phyloP scores from a whole-genome alignment of 1,140 invertebrate genomes.

The Drosophila seguyi region DNA sequence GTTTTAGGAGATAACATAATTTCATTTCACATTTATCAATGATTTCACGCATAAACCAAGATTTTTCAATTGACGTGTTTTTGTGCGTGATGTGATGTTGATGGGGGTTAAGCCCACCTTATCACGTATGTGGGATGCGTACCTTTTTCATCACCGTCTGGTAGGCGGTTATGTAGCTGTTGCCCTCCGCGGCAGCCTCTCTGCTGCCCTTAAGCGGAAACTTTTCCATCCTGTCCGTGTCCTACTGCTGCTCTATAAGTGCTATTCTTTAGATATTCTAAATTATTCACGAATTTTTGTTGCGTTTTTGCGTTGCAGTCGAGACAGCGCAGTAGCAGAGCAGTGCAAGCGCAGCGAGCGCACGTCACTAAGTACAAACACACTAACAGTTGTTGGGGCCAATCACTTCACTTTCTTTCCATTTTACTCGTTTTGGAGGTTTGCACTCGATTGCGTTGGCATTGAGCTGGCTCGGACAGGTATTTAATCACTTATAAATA shows the following conservation, averaged over 20 bases:
- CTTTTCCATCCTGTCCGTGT: constrained; percentile 85
- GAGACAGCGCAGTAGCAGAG: constrained; percentile 11
- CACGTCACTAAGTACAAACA: constrained; percentile 66
- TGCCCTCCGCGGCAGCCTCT: constrained; percentile 81
- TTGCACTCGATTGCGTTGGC: not conserved
- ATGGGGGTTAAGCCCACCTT: constrained; percentile 35
- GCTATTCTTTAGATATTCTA: constrained; percentile 10
- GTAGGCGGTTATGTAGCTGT: constrained; percentile 85
- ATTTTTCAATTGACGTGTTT: not conserved
- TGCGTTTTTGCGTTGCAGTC: constrained; percentile 68
- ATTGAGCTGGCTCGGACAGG: constrained; percentile 9
- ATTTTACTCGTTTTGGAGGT: constrained; percentile 30
- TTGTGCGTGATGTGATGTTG: constrained; percentile 17
- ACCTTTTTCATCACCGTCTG: constrained; percentile 87
- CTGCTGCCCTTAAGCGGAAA: constrained; percentile 86
- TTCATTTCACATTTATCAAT: not conserved
- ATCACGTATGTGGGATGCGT: constrained; percentile 53
- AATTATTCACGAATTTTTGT: constrained; percentile 8
- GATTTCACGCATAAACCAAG: not conserved
- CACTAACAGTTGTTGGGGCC: constrained; percentile 37
- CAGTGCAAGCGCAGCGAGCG: constrained; percentile 44
- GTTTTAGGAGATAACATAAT: not conserved
- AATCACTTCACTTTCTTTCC: constrained; percentile 49
- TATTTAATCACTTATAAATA: constrained; percentile 21
- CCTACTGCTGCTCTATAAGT: constrained; percentile 1